Evolutionary conservation across 2,113 vertebrate species (phyloP).

Genomic region (Colossoma macropomum): DNA sequence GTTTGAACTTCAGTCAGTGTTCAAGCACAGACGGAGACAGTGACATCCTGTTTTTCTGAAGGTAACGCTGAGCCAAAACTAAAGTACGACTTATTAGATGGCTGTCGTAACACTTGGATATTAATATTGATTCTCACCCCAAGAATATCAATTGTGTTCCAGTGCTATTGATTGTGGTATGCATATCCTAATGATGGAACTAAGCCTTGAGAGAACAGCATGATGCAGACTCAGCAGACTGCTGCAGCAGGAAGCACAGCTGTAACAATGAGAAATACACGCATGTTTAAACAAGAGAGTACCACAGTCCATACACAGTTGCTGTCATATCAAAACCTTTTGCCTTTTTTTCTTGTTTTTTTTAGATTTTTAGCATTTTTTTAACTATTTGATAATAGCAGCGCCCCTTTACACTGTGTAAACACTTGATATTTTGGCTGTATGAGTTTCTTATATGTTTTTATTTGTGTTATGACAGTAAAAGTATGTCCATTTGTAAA

Average conservation of each 20-base stretch:
- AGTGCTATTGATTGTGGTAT: constrained; percentile 70
- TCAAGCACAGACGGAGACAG: constrained; percentile 10
- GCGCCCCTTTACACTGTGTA: too few relatives aligned
- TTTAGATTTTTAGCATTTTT: neutral
- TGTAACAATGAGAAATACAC: constrained; percentile 14
- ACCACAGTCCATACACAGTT: neutral
- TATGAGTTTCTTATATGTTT: too few relatives aligned
- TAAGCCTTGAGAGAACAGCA: constrained; percentile 67
- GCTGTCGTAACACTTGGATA: constrained; percentile 69
- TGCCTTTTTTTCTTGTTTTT: neutral
- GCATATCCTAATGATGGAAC: constrained; percentile 60
- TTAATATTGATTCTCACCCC: constrained; percentile 80
- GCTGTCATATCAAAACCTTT: neutral
- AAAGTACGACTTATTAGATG: constrained; percentile 66
- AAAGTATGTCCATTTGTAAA: too few relatives aligned
- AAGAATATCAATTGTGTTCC: constrained; percentile 78
- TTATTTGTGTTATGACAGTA: too few relatives aligned
- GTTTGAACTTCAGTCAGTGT: constrained; percentile 24
- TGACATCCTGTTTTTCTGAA: constrained; percentile 21
- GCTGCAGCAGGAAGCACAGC: constrained; percentile 29
- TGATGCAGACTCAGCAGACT: constrained; percentile 58
- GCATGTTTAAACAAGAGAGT: constrained; percentile 47
- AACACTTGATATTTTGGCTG: too few relatives aligned
- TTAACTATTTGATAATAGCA: neutral
- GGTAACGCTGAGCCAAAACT: constrained; percentile 32